A percentile compares a stretch with the other conserved stretches of the same genome.
phyloP scores from a whole-genome alignment of 2,113 vertebrate genomes.

The Scomber scombrus region DNA sequence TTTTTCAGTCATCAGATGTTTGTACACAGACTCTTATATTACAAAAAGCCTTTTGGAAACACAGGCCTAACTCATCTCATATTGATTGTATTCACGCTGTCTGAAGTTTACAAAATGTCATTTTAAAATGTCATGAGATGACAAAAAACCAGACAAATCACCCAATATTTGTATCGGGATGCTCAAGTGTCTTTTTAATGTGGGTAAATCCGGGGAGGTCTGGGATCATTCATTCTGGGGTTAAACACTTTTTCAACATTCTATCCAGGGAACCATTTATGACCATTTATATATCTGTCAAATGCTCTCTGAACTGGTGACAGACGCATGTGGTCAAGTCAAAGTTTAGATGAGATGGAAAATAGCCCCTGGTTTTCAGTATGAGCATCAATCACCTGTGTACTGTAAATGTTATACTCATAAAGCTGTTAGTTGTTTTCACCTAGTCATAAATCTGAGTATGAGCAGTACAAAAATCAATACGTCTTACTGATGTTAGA shows the following conservation, averaged over 20 bases:
- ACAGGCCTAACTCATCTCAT: slow-evolving; percentile 70
- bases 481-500: slow-evolving; percentile 67
- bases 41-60: slow-evolving; percentile 81
- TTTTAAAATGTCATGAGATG: slow-evolving; percentile 76
- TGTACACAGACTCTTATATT: slow-evolving; percentile 83
- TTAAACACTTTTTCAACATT: slow-evolving; percentile 78
- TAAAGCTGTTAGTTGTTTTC: slow-evolving; percentile 68
- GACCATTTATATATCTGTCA: slow-evolving; percentile 78
- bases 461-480: slow-evolving; percentile 63
- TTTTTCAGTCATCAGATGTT: slow-evolving; percentile 82
- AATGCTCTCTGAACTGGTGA: slow-evolving; percentile 73
- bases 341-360: slow-evolving; percentile 76
- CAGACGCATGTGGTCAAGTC: slow-evolving; percentile 73
- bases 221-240: slow-evolving; percentile 67
- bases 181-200: slow-evolving; percentile 82
- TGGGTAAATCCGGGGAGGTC: slow-evolving; percentile 78
- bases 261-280: slow-evolving; percentile 68
- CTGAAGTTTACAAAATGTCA: slow-evolving; percentile 79
- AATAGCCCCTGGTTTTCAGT: slow-evolving; percentile 72
- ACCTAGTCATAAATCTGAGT: slow-evolving; percentile 65
- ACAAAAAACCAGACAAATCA: slow-evolving; percentile 74
- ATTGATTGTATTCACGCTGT: slow-evolving; percentile 79
- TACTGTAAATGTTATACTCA: slow-evolving; percentile 71
- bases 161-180: slow-evolving; percentile 80
- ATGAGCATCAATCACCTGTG: slow-evolving; percentile 75